These are phyloP conservation scores for Tiliacea citrago DNA, from an alignment of 2,888 invertebrate species.

Conservation along the genomic window DNA sequence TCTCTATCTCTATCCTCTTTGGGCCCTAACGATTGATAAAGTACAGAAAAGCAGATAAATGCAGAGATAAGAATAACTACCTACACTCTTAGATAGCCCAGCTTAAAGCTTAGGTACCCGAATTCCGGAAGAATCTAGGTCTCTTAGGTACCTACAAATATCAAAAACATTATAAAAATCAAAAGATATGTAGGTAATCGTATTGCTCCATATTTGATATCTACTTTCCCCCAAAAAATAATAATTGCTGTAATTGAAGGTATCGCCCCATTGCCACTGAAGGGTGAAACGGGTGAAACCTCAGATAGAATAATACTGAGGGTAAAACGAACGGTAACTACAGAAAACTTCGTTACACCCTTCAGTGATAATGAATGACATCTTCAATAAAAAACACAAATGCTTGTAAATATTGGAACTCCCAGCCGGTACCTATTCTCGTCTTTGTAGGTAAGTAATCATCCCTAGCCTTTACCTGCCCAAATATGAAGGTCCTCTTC, in stretches of 20 bases:
- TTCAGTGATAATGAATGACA: neutral
- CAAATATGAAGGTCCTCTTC: neutral
- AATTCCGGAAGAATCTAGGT: neutral
- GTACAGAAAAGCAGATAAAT: slow-evolving; percentile 20
- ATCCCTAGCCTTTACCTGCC: too few species aligned
- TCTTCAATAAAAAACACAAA: neutral
- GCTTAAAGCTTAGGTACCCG: neutral
- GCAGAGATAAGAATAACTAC: slow-evolving; percentile 6
- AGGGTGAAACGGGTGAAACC: too few species aligned
- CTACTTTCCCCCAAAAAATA: too few species aligned
- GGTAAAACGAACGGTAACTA: too few species aligned
- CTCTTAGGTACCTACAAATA: neutral
- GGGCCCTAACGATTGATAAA: too few species aligned
- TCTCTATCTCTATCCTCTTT: too few species aligned
- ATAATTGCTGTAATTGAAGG: too few species aligned
- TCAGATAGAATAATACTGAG: too few species aligned
- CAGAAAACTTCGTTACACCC: neutral
- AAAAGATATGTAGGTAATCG: too few species aligned
- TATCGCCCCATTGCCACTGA: too few species aligned
- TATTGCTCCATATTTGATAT: too few species aligned
- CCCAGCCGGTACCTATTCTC: neutral
- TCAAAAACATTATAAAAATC: too few species aligned
- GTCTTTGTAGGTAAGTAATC: neutral
- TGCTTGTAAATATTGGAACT: neutral
- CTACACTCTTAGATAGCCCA: neutral